phyloP scores from a whole-genome alignment of 2,888 invertebrate genomes.

The Mallateleia sp. region DNA sequence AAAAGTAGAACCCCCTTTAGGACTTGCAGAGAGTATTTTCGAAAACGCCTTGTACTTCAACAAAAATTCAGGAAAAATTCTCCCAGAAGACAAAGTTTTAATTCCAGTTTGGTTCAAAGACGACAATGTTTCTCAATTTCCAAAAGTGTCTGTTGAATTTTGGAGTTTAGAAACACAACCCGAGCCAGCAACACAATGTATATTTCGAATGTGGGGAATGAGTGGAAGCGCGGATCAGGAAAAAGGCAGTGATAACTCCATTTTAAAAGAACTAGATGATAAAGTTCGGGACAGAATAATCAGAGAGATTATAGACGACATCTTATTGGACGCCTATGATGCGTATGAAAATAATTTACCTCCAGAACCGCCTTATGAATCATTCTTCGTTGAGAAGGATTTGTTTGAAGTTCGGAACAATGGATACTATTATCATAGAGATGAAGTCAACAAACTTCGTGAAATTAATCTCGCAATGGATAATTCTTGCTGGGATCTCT shows the following conservation, averaged over 20 bases:
- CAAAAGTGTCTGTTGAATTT: constrained; percentile 44
- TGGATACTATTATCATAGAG: constrained; percentile 44
- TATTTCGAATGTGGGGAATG: too few species aligned
- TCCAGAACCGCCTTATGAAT: constrained; percentile 36
- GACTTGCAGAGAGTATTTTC: not conserved
- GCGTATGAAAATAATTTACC: too few species aligned
- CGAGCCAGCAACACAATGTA: not conserved
- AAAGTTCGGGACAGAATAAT: too few species aligned
- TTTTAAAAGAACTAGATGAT: too few species aligned
- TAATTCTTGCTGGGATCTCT: constrained; percentile 42
- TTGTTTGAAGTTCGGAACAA: constrained; percentile 52
- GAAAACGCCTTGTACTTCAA: constrained; percentile 34
- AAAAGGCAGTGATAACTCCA: too few species aligned
- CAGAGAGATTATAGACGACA: too few species aligned
- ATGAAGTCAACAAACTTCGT: constrained; percentile 19
- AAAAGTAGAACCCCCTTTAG: not conserved
- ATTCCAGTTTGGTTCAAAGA: constrained; percentile 37
- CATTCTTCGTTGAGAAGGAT: constrained; percentile 48
- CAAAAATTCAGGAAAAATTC: constrained; percentile 41
- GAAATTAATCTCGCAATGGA: constrained; percentile 15
- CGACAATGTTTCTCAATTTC: not conserved
- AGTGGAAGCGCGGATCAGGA: too few species aligned
- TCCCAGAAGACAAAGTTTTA: constrained; percentile 14
- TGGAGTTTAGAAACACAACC: constrained; percentile 41
- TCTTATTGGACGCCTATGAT: too few species aligned